Conservation (phyloP, 2,113 vertebrate species). For the Thomomys bottae region DNA sequence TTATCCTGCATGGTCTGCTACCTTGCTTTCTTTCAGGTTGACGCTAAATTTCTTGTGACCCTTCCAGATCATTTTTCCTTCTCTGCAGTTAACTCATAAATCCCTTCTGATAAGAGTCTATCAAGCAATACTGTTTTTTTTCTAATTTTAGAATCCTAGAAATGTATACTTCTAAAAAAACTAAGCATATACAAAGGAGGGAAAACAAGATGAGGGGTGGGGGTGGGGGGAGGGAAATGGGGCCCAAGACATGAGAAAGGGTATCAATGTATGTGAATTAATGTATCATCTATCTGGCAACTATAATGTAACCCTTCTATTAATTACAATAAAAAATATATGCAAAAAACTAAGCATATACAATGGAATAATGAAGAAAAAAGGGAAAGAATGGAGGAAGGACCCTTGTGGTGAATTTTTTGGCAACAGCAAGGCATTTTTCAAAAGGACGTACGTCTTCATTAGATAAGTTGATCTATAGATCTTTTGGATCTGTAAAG, state of each 20-base stretch:
- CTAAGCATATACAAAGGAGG: background rate
- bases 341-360: background rate
- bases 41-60: background rate
- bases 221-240: too few species aligned
- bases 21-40: background rate
- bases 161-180: background rate
- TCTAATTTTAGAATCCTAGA: background rate
- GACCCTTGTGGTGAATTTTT: background rate
- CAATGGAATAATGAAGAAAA: background rate
- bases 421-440: background rate
- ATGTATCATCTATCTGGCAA: too few species aligned
- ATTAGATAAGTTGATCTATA: background rate
- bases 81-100: background rate
- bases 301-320: too few species aligned
- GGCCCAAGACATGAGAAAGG: too few species aligned
- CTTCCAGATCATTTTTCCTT: background rate
- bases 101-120: background rate
- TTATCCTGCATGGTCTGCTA: background rate
- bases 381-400: background rate
- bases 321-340: too few species aligned
- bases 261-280: too few species aligned
- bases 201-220: too few species aligned
- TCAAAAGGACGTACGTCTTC: background rate
- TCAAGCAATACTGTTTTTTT: background rate
- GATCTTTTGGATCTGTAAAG: conserved; percentile 27